Evolutionary conservation across 1,140 invertebrate species (phyloP), one percentile per base, ranked within the genome.

Genomic region (Camponotus floridanus): DNA sequence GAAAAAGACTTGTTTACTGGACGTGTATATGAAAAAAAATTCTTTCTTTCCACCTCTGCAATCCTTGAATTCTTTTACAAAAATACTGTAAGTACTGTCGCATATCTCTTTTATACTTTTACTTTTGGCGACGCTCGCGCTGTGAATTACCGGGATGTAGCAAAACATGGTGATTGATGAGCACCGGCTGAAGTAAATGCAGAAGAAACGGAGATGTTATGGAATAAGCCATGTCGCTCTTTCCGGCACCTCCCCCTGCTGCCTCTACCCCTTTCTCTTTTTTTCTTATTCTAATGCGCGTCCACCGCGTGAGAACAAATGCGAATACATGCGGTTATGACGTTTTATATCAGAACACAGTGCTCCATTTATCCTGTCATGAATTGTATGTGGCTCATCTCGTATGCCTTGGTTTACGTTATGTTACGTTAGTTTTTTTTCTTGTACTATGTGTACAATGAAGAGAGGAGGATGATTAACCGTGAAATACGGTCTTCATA

Each of bases 271-370:
- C 55, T 81, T 62, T 73, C 39, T 81, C 33, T 83, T 73, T 83
- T 83, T 83, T 83, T 61, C 67, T 73, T 81, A 81, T 83, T 83
- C 55, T 73, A 70, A 83, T 74, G 31, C 79, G 76, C 76, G 62
- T n/a, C 62, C 57, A 62, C 31, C 42, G 79, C 79, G 68, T 68
- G 31, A 42, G 55, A 83, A 83, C 79, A 83, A 83, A 83, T 83
- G 79, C 39, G 79, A 83, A 83, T 83, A 83, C 79, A 73, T 51
- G 48, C 68, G 79, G 79, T 74, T 83, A 74, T 83, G 79, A 83
- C 79, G 55, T 83, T 83, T 83, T 83, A 83, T 83, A 83, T 83
- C 79, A 83, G 68, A 83, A 83, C 79, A 74, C 79, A 83, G 79
- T 83, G 79, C 79, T 74, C 79, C 79, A 83, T 83, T 83, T 83